Evolutionary conservation across 2,888 invertebrate species (phyloP), one percentile per base, ranked within the genome.

Genomic region (Odontocerum albicorne): DNA sequence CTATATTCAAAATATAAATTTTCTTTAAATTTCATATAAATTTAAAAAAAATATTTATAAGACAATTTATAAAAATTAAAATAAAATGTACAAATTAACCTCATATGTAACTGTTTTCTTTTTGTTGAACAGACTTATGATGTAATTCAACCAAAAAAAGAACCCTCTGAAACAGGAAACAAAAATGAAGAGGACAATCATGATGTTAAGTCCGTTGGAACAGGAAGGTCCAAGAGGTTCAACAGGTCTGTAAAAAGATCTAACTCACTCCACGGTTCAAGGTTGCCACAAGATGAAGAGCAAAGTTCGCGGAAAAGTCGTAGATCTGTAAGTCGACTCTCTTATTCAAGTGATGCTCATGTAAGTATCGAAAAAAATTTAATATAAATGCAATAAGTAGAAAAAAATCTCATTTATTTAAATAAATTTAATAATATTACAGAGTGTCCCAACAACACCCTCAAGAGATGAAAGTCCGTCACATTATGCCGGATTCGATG

Each of bases 341-440:
- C 86, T 1, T 74, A 85, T 58, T 82, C 83, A 46, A 84, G 84
- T 64, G 86, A 86, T 66, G 83, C 85, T 2, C 81, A 84, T 68
- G 86, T 85, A 69, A 67, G 68, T 66, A 40, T 32, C 20, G 21
- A 3, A 39, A 12, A 39, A 19, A n/a, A n/a, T n/a, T n/a, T n/a
- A n/a, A n/a, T n/a, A n/a, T n/a, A n/a, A 27, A 10, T 27, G 8
- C 27, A 27, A 7, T 7, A 27, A 7, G 27, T 27, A 27, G 27
- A 27, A 27, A 27, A 7, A 27, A 27, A 27, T 7, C 6, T 27
- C 6, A 6, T 27, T 27, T 27, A 10, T 8, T 27, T 8, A 27
- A 7, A 6, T 12, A 35, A 15, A 4, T 15, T n/a, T 38, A 15
- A 38, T 38, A 38, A 13, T n/a, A n/a, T 49, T 72, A 22, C 64